Evolutionary conservation across 2,113 vertebrate genomes (phyloP), one percentile per base, ranked within the genome.

Genomic region (Bagarius yarrelli): DNA sequence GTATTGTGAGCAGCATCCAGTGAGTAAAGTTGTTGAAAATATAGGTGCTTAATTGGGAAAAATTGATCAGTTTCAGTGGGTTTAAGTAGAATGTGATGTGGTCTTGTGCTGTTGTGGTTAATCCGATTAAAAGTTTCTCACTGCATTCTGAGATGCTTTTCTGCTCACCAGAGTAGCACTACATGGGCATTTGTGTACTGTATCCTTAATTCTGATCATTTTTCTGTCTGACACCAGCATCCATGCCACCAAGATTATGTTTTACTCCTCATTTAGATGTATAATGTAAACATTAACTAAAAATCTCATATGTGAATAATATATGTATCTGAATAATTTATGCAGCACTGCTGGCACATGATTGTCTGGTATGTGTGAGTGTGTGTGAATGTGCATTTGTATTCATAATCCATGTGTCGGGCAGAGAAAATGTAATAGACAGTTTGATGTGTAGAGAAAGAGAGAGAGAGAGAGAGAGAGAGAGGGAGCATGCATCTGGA

Each of bases 401-500:
- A 55, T 66, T 69, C 72, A 47, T 72, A 81, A 50, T 25, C 53
- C 52, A 79, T 53, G 64, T 57, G 27, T 47, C n/a, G 18, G 40
- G 34, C 60, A 34, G 50, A 74, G 34, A 59, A 40, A 59, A 66
- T 23, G 14, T 27, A 70, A 66, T 61, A 67, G 80, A 30, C 72
- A 67, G 72, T 50, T 40, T 67, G 73, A 60, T 34, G 32, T 21
- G 19, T 57, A 63, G 27, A 73, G 70, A 55, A 30, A 55, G 57
- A 64, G 13, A 69, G 25, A 69, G 60, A 73, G 83, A 74, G 82
- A 56, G 83, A 69, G 25, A 72, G 83, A 16, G 60, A 73, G 70
- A 72, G 81, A 76, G 79, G 66, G 76, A 52, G 61, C 55, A 81
- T 57, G 84, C 63, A 84, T 83, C 81, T 86, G 86, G 80, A 73